phyloP scores from a whole-genome alignment of 2,888 invertebrate genomes.

The Apotomis capreana region DNA sequence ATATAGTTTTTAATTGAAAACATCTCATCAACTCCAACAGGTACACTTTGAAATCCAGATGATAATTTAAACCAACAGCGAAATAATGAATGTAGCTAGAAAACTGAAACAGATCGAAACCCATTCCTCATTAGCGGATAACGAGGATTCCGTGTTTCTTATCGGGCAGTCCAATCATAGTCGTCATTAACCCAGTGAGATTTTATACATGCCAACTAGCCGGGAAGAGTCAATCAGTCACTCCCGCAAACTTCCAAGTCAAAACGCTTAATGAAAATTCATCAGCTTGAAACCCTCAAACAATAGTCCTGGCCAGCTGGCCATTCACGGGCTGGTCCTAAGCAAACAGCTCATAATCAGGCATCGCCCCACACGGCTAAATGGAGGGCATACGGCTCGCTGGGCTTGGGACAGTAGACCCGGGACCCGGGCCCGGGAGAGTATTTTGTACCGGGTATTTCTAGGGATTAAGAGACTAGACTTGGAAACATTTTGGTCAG shows the following conservation, averaged over 20 bases:
- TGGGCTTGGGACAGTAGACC: slow-evolving; percentile 42
- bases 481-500: too few species aligned
- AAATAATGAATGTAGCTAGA: too few species aligned
- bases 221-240: not conserved
- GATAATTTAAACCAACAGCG: too few species aligned
- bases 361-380: slow-evolving; percentile 49
- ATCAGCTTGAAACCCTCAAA: slow-evolving; percentile 25
- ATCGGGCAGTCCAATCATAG: too few species aligned
- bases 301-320: slow-evolving; percentile 20
- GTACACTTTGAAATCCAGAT: too few species aligned
- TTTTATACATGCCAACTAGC: not conserved
- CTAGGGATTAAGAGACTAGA: not conserved
- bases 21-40: too few species aligned
- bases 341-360: slow-evolving; percentile 45
- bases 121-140: too few species aligned
- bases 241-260: slow-evolving; percentile 9
- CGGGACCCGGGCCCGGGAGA: slow-evolving; percentile 18
- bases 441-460: slow-evolving; percentile 20
- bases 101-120: too few species aligned
- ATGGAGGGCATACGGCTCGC: slow-evolving; percentile 48
- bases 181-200: too few species aligned
- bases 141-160: too few species aligned
- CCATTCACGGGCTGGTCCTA: slow-evolving; percentile 28
- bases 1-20: too few species aligned
- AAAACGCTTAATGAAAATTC: slow-evolving; percentile 33